Base-by-base conservation (phyloP, 1,140 invertebrate genomes). In the Drosophila seguyi region DNA sequence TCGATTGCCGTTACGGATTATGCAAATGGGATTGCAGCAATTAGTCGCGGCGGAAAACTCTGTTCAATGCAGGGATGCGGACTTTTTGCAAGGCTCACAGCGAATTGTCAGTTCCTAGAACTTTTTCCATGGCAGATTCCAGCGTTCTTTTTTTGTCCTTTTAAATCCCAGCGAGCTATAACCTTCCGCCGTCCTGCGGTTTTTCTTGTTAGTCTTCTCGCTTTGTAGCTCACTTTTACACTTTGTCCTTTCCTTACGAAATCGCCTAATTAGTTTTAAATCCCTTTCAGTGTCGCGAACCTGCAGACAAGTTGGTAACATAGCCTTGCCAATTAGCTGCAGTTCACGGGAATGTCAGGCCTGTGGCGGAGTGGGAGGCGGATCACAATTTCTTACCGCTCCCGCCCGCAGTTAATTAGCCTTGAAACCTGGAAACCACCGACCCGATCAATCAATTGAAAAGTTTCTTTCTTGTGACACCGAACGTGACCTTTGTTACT, bases 401-500 rank as follows among this genome's bases (percentile, higher is more conserved):
- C 31, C 58, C 48, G 36, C 47, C 36, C 44, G 14, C n/a, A 29
- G 53, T 45, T 81, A 85, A 85, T 85, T 85, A 81, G 75, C 81
- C 81, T 81, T 85, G 81, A 83, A 52, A 72, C 38, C 58, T 81
- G 84, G 73, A 83, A 52, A 72, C 38, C 58, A 71, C 57, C 36
- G 38, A 36, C 41, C 58, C 77, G 59, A 85, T 85, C 81, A 84
- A 85, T 85, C 81, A 85, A 85, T 85, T 85, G 77, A 62, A 81
- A 81, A 85, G 73, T 85, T 85, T 81, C 44, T 36, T 41, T 75
- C 60, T 66, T 62, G 45, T 61, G 59, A 81, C 71, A 81, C 52
- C 72, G 79, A 71, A 71, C 84, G 72, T 73, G 81, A 85, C 81
- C 81, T 85, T 85, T 85, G 81, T 85, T 85, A 85, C 60, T 59